These are phyloP conservation scores for Apodemus speciosus DNA, from an alignment of 2,113 vertebrate species.

Conservation along the genomic window DNA sequence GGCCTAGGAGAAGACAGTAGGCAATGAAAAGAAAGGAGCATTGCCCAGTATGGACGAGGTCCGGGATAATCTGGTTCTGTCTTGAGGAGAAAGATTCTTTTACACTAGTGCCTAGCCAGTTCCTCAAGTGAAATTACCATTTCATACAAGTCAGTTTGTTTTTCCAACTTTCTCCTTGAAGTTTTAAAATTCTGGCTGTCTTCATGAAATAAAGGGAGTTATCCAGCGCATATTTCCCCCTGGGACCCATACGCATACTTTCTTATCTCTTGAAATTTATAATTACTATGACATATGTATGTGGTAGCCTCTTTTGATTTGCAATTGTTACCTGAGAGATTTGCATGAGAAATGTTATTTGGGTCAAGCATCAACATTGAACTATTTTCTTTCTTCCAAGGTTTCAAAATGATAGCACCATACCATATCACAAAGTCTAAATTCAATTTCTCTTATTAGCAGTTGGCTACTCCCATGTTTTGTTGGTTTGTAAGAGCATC, in stretches of 20 bases:
- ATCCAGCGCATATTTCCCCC: not conserved
- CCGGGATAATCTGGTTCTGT: not conserved
- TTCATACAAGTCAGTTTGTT: not conserved
- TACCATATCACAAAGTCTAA: not conserved
- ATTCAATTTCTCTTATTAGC: not conserved
- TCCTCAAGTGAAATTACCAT: not conserved
- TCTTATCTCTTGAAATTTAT: not conserved
- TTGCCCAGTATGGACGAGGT: accelerated
- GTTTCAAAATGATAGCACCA: not conserved
- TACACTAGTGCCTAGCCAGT: not conserved
- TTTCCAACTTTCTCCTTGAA: not conserved
- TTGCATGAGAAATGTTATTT: not conserved
- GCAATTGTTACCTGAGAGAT: not conserved
- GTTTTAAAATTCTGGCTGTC: not conserved
- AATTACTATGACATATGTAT: not conserved
- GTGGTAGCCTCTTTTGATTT: not conserved
- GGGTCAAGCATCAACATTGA: not conserved
- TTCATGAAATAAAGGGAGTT: not conserved
- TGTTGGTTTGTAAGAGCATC: not conserved
- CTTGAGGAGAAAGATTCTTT: constrained; percentile 10
- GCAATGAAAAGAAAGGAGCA: not conserved
- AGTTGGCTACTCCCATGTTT: not conserved
- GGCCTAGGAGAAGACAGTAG: not conserved
- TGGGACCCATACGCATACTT: not conserved
- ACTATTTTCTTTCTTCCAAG: not conserved